A percentile compares a stretch with the other conserved stretches of the same genome.
phyloP scores from a whole-genome alignment of 2,888 invertebrate species.

The Pseudococcus jackbeardsleyi region DNA sequence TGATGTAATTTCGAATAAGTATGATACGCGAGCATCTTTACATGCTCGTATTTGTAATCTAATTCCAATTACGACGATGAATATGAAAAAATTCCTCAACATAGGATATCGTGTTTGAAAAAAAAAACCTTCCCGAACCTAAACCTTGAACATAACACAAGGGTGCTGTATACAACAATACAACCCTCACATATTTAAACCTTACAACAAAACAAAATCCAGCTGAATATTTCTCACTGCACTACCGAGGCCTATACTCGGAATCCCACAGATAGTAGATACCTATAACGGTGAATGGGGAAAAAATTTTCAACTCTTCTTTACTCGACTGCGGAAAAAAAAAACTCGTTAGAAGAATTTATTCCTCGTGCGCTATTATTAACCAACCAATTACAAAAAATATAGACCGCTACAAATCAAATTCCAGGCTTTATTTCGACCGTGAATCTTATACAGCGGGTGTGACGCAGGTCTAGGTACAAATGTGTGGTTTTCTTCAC shows the following conservation, averaged over 20 bases:
- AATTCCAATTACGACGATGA: background rate
- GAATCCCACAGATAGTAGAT: background rate
- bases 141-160: background rate
- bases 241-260: background rate
- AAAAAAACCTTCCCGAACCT: background rate
- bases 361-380: conserved; percentile 14
- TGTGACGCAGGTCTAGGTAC: background rate
- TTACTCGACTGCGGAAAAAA: background rate
- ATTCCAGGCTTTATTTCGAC: conserved; percentile 16
- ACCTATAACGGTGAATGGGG: background rate
- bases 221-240: background rate
- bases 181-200: background rate
- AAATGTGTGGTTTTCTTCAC: background rate
- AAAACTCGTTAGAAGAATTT: conserved; percentile 26
- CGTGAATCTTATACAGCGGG: conserved; percentile 7
- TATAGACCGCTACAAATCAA: conserved; percentile 28
- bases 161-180: background rate
- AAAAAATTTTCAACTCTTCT: background rate
- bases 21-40: background rate
- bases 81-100: background rate
- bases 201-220: background rate
- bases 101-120: background rate
- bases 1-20: background rate
- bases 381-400: conserved; percentile 1
- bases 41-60: background rate